phyloP scores from a whole-genome alignment of 2,113 vertebrate species.

The Podarcis muralis region DNA sequence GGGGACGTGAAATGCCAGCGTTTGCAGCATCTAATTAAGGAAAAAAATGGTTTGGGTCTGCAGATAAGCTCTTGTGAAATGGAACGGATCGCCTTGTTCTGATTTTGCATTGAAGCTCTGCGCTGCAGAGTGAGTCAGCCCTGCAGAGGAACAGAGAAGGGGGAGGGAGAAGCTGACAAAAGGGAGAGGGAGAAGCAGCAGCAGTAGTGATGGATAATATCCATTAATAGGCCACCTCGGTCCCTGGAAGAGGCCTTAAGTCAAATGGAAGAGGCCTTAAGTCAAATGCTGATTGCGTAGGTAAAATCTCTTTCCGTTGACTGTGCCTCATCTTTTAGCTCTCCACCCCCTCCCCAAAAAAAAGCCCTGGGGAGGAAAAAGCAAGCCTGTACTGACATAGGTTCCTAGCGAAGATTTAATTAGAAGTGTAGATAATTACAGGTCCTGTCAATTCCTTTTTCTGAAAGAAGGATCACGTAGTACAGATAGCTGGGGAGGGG shows the following conservation, averaged over 20 bases:
- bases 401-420: not conserved
- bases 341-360: fast-evolving
- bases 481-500: no score
- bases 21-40: not conserved
- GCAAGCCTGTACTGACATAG: not conserved
- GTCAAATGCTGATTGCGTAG: not conserved
- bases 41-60: not conserved
- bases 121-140: constrained; percentile 67
- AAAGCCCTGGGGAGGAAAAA: not conserved
- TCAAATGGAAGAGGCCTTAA: not conserved
- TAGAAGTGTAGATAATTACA: no score
- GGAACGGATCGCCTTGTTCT: not conserved
- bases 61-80: fast-evolving
- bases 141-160: constrained; percentile 8
- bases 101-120: not conserved
- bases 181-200: constrained; percentile 6
- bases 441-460: not conserved
- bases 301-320: not conserved
- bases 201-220: not conserved
- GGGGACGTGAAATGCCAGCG: not conserved
- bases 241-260: not conserved
- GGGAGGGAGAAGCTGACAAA: not conserved
- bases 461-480: not conserved
- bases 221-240: fast-evolving
- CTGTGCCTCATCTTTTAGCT: constrained; percentile 5